phyloP scores from a whole-genome alignment of 2,113 vertebrate species.

The Apaloderma vittatum region DNA sequence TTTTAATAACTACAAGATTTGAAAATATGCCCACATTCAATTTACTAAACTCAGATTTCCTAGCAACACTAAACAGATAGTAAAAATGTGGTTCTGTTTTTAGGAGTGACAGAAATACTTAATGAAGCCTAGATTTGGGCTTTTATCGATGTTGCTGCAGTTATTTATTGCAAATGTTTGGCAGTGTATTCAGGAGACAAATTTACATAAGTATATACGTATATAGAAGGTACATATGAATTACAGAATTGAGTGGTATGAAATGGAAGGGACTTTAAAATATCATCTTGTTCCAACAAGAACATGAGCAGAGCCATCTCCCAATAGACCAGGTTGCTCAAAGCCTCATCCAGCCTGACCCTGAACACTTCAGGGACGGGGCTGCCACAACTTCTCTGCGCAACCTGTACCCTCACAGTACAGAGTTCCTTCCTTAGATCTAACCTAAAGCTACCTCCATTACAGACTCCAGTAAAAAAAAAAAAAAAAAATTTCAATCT shows the following conservation, averaged over 20 bases:
- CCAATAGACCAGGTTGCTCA: not conserved
- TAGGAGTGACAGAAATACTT: not conserved
- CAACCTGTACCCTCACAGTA: fast-evolving
- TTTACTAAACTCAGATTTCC: not conserved
- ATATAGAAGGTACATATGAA: not conserved
- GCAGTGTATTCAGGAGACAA: not conserved
- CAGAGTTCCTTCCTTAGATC: fast-evolving
- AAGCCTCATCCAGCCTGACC: not conserved
- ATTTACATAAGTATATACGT: not conserved
- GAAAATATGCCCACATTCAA: not conserved
- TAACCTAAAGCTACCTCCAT: not conserved
- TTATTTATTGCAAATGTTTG: not conserved
- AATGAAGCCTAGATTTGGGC: not conserved
- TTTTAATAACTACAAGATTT: not conserved
- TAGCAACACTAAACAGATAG: not conserved
- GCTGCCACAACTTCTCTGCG: not conserved
- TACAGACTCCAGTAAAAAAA: not conserved
- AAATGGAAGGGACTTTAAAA: not conserved
- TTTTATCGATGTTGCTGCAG: not conserved
- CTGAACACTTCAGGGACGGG: not conserved
- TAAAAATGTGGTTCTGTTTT: not conserved
- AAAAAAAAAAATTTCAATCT: too few relatives aligned
- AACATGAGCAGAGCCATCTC: not conserved
- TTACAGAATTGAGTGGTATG: not conserved
- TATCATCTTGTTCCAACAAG: not conserved